Base-by-base conservation (phyloP, 2,888 invertebrate genomes). In the Lepetodrilus schrolli region DNA sequence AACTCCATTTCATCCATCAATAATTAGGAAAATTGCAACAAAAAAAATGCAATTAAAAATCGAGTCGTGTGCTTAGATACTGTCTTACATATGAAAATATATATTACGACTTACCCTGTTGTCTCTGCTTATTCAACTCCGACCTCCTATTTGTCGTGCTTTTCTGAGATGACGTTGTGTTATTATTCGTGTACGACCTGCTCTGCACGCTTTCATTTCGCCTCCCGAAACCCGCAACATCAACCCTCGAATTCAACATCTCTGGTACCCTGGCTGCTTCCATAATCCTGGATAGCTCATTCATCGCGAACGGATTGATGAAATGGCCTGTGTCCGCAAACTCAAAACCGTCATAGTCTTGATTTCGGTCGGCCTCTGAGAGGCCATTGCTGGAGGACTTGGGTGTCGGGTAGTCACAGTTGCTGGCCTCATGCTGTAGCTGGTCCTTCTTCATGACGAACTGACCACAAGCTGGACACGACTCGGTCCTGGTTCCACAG, bases 401-500 rank as follows among this genome's bases (percentile, higher is more conserved):
- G 13, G 75, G 75, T 23, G 74, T 77, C 3, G 86, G 83, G 50
- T 81, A 86, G 23, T 74, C 74, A 76, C 89, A 89, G 51, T 83
- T 80, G 26, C 82, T 93, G 17, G 80, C 81, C 13, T 93, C 93
- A 86, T 95, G 94, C 88, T 94, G 94, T 74, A 93, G 92, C 37
- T 93, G 92, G 89, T 94, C 93, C 87, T 94, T 94, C 85, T 93
- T 92, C 94, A 94, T 94, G 76, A 95, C 93, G 85, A 93, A 93
- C 90, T 94, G 93, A 34, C 92, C 92, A 90, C 95, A 95, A 47
- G 93, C 93, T 1, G 92, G 86, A 88, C 95, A 95, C 81, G 92
- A 93, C 86, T 95, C 93, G 0, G 94, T 95, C 78, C 94, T 92
- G 66, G 93, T 92, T 0, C 94, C 94, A 91, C 95, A 95, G 90